phyloP scores from a whole-genome alignment of 2,888 invertebrate genomes.

The Scaptomyza flava region DNA sequence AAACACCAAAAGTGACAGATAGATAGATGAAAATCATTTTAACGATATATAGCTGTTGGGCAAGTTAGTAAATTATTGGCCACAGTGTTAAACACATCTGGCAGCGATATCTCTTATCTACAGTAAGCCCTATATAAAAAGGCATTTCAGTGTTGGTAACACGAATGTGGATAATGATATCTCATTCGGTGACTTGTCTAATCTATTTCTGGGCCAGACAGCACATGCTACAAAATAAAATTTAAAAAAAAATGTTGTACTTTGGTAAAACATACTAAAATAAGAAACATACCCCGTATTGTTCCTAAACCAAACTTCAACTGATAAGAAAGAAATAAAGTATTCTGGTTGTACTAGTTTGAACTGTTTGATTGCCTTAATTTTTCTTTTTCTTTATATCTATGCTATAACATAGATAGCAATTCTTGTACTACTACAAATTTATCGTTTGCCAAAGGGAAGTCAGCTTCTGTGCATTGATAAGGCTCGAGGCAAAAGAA shows the following conservation, averaged over 20 bases:
- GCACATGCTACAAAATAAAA: background rate
- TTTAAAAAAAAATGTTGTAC: background rate
- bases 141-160: slow-evolving; percentile 38
- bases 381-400: background rate
- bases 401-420: slow-evolving; percentile 4
- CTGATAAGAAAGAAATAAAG: background rate
- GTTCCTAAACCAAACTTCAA: background rate
- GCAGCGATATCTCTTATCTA: slow-evolving; percentile 36
- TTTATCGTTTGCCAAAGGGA: slow-evolving; percentile 20
- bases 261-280: background rate
- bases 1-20: slow-evolving; percentile 10
- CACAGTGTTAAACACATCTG: slow-evolving; percentile 9
- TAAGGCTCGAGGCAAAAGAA: slow-evolving; percentile 12
- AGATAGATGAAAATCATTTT: slow-evolving; percentile 9
- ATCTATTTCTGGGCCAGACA: slow-evolving; percentile 31
- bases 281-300: background rate
- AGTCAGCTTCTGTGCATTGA: slow-evolving; percentile 19
- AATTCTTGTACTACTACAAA: slow-evolving; percentile 3
- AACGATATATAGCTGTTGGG: slow-evolving; percentile 7
- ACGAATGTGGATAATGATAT: slow-evolving; percentile 50
- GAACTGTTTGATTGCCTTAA: background rate
- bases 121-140: slow-evolving; percentile 30
- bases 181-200: slow-evolving; percentile 49
- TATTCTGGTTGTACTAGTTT: background rate
- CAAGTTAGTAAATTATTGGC: slow-evolving; percentile 18